Conservation (phyloP, 2,888 invertebrate genomes). For the Heliconius charithonia region DNA sequence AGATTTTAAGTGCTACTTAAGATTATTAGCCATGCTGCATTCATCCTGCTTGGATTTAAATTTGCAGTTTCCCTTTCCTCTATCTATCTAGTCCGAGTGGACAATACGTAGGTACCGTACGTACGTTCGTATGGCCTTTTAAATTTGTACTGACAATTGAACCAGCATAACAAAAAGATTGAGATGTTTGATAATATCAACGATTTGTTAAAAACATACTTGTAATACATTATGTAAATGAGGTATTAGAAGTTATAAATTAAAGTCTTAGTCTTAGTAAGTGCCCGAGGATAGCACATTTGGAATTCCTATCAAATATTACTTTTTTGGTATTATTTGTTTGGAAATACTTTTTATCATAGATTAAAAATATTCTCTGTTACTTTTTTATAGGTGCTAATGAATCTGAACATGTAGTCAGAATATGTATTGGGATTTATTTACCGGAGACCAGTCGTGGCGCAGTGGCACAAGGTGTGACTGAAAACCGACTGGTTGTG, state of each 20-base stretch:
- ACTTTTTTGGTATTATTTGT: neutral
- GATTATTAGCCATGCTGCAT: constrained; percentile 37
- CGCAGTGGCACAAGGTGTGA: too few relatives aligned
- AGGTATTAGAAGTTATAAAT: neutral
- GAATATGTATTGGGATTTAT: too few relatives aligned
- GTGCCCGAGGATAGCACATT: neutral
- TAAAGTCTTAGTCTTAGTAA: neutral
- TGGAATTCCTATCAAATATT: neutral
- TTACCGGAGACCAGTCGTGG: too few relatives aligned
- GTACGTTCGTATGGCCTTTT: neutral
- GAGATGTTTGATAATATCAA: constrained; percentile 41
- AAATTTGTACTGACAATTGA: constrained; percentile 16
- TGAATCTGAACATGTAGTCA: neutral
- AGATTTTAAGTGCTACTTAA: neutral
- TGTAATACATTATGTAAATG: neutral
- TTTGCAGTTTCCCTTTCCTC: constrained; percentile 65
- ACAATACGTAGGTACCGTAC: constrained; percentile 26
- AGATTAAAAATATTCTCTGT: too few relatives aligned
- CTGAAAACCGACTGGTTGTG: too few relatives aligned
- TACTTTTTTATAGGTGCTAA: neutral
- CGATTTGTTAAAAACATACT: constrained; percentile 25
- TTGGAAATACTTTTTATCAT: too few relatives aligned
- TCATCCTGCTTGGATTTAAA: constrained; percentile 59
- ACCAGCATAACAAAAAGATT: constrained; percentile 38
- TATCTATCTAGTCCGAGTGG: constrained; percentile 56